These are phyloP conservation scores for Megaceryle torquata DNA, from an alignment of 2,113 vertebrate genomes.

Conservation along the genomic window DNA sequence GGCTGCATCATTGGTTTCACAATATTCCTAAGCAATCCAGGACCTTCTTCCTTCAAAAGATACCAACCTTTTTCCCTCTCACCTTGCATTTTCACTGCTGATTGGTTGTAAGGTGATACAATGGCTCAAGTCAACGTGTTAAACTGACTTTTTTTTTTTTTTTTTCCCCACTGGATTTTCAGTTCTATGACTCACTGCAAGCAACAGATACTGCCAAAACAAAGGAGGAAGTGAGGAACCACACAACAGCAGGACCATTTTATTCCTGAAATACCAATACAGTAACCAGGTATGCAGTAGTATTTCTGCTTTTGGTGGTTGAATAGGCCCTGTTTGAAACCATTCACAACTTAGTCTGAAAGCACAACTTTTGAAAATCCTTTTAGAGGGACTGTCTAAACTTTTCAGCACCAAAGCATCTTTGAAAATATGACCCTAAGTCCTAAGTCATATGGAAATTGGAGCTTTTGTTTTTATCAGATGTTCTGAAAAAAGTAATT, in stretches of 20 bases:
- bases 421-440: background rate
- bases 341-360: background rate
- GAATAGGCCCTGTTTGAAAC: background rate
- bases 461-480: background rate
- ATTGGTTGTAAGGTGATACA: background rate
- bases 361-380: background rate
- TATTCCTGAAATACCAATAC: background rate
- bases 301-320: background rate
- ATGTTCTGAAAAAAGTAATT: background rate
- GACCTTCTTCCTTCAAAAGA: background rate
- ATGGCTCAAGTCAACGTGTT: background rate
- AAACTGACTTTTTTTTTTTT: background rate
- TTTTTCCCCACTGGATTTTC: background rate
- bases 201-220: background rate
- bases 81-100: background rate
- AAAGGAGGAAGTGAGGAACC: background rate
- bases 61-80: background rate
- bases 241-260: background rate
- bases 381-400: background rate
- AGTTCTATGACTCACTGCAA: background rate
- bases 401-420: background rate
- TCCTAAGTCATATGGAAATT: background rate
- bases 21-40: background rate
- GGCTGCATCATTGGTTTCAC: background rate
- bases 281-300: background rate